These are phyloP conservation scores for Lobophora halterata DNA, from an alignment of 2,888 invertebrate species.

Conservation along the genomic window DNA sequence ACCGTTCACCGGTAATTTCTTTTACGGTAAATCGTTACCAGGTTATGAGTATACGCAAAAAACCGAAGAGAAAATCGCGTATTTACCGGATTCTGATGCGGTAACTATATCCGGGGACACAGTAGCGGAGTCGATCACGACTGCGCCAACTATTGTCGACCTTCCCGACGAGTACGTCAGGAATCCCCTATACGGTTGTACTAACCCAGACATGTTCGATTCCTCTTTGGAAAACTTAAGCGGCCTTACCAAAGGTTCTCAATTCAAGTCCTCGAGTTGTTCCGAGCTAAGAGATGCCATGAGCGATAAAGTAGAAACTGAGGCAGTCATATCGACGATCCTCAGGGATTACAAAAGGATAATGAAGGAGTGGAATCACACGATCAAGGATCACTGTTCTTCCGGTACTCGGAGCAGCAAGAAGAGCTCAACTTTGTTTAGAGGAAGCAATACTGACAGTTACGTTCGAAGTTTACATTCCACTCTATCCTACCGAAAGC, in stretches of 20 bases:
- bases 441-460: constrained; percentile 56
- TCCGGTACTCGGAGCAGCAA: constrained; percentile 50
- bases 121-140: constrained; percentile 59
- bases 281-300: constrained; percentile 66
- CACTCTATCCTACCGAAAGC: constrained; percentile 57
- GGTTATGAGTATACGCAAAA: constrained; percentile 62
- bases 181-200: constrained; percentile 69
- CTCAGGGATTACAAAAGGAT: constrained; percentile 71
- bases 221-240: constrained; percentile 54
- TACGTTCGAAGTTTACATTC: constrained; percentile 64
- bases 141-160: constrained; percentile 61
- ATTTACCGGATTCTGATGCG: constrained; percentile 70
- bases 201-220: constrained; percentile 54
- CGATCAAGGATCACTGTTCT: constrained; percentile 63
- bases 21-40: constrained; percentile 68
- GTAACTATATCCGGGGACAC: constrained; percentile 67
- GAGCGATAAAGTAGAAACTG: constrained; percentile 47
- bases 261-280: constrained; percentile 66
- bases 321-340: constrained; percentile 55
- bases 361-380: constrained; percentile 76
- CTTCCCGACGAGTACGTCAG: constrained; percentile 59
- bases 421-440: constrained; percentile 47
- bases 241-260: constrained; percentile 62
- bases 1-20: constrained; percentile 74
- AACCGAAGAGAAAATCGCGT: constrained; percentile 66